These are phyloP conservation scores for Speoplatyrhinus poulsoni DNA, from an alignment of 2,113 vertebrate species.

Conservation along the genomic window DNA sequence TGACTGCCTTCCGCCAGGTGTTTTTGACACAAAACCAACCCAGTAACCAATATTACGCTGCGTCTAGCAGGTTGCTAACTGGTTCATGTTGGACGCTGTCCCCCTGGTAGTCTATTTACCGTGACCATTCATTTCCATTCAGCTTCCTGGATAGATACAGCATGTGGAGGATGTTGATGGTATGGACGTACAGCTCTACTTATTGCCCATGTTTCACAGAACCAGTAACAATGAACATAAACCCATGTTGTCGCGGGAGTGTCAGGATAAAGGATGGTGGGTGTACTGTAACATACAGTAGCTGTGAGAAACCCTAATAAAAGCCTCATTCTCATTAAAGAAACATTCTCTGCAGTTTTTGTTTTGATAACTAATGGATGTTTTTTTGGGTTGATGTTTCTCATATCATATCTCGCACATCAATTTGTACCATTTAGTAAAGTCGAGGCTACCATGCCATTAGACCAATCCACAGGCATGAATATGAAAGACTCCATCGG, in stretches of 20 bases:
- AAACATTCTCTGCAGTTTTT: constrained; percentile 9
- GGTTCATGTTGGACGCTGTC: no score
- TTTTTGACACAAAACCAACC: no score
- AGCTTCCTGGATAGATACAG: neutral
- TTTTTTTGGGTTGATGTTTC: neutral
- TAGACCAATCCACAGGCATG: constrained; percentile 21
- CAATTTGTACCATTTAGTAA: constrained; percentile 14
- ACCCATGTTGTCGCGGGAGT: constrained; percentile 16
- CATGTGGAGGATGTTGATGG: neutral
- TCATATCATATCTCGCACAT: constrained; percentile 12
- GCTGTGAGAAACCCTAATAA: no score
- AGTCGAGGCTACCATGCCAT: constrained; percentile 10
- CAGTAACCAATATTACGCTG: no score
- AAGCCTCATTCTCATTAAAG: no score
- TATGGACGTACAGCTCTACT: neutral
- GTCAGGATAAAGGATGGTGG: constrained; percentile 13
- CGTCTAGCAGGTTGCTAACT: no score
- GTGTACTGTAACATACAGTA: neutral
- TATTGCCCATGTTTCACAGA: constrained; percentile 13
- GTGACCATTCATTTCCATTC: neutral
- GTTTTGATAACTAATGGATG: constrained; percentile 14
- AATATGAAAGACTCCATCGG: constrained; percentile 33
- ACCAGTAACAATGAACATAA: constrained; percentile 24
- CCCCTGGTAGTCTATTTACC: no score
- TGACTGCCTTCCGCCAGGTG: no score